Base-by-base conservation (phyloP, 2,888 invertebrate genomes). In the Hesperia comma region DNA sequence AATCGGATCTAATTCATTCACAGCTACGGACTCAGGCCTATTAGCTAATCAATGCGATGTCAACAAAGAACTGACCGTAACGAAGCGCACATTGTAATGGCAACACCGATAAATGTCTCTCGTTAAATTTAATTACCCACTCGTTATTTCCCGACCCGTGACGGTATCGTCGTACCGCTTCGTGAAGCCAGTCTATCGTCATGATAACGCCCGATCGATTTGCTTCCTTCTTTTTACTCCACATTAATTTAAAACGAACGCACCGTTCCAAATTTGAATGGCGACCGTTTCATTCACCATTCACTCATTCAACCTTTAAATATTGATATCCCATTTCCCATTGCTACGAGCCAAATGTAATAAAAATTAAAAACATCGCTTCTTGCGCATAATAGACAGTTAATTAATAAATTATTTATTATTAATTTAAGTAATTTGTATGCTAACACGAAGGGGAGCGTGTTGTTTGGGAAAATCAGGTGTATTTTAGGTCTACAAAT, bases 71-170 rank as follows among this genome's bases (percentile, higher is more conserved):
- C 66, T 74, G 76, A 76, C 76, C 74, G 71, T 76, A 74, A 72
- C 69, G 74, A 70, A 74, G 73, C 72, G 71, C 72, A 72, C 73
- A 76, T 75, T 77, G 80, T 81, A 81, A 80, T 78, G 77, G 73
- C 75, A 74, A 78, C 76, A 82, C 80, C 54, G 66, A 64, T 64
- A 84, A 85, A 87, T 87, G 83, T 74, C 68, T 70, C 63, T 69
- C 84, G 82, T 87, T 86, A 83, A 75, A 76, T 85, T 84, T 81
- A 85, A 85, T 87, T 86, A 86, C 79, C 78, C 76, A 76, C 77
- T 76, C 78, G 80, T 84, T 83, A 81, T 76, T 79, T 69, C 58
- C 74, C 72, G 74, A 70, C 74, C 75, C 71, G 74, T 77, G 77
- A 76, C 76, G 74, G 76, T 57, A 68, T 70, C 73, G 71, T 83